Evolutionary conservation across 2,888 invertebrate genomes (phyloP), one percentile per base, ranked within the genome.

Genomic region (Girardia tigrina): DNA sequence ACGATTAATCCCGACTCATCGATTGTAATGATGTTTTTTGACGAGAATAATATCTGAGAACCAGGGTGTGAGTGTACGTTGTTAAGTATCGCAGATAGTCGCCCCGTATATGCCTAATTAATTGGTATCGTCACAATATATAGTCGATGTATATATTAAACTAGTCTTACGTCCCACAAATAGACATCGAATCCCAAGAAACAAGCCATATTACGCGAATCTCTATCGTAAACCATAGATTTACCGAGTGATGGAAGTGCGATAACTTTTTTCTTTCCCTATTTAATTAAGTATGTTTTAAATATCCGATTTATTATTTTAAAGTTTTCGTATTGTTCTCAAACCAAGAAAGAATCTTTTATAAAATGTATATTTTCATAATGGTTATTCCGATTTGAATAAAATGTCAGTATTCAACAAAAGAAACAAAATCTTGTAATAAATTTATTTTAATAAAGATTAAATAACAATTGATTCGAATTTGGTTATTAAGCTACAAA

Each of bases 251-350:
- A n/a, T 6, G 56, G 56, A 2, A 56, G n/a, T 16, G 56, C 20
- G 4, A 56, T 16, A 56, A 56, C 23, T 56, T 56, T 56, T 56
- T 56, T 56, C 56, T 56, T 56, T n/a, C 56, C 56, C 56, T 56
- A 16, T 56, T 36, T 36, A 16, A 12, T 12, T 36, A 36, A 12
- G 16, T 16, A 36, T 36, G 12, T 36, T 36, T 36, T n/a, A n/a
- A n/a, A n/a, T n/a, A n/a, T n/a, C n/a, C n/a, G n/a, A n/a, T n/a
- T n/a, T n/a, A n/a, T n/a, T n/a, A n/a, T n/a, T n/a, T n/a, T n/a
- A n/a, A n/a, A n/a, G n/a, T n/a, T n/a, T n/a, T n/a, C n/a, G n/a
- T n/a, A n/a, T n/a, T n/a, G n/a, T n/a, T n/a, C n/a, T n/a, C n/a
- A n/a, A n/a, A n/a, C n/a, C n/a, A n/a, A n/a, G n/a, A n/a, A n/a